phyloP scores from a whole-genome alignment of 64 coral and sea anemone species.

The Actinia equina region DNA sequence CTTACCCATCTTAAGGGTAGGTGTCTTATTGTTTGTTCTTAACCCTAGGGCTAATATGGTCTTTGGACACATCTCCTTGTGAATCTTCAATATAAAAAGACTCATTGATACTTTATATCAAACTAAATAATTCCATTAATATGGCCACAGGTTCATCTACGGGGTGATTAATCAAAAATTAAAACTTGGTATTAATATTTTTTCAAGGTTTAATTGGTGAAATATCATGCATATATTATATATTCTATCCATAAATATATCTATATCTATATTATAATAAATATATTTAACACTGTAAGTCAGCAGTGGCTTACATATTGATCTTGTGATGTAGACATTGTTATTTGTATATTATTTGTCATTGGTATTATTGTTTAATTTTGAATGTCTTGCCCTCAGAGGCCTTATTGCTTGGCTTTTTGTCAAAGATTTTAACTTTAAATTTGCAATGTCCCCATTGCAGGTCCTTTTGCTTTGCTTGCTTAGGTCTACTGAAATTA shows the following conservation, averaged over 20 bases:
- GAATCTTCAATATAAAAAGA: not conserved
- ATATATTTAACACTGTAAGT: not conserved
- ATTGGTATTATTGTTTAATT: too few species aligned
- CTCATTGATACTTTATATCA: not conserved
- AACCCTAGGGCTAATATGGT: too few species aligned
- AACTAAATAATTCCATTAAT: not conserved
- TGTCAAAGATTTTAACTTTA: too few species aligned
- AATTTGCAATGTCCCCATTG: too few species aligned
- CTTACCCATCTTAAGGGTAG: not conserved
- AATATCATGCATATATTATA: not conserved
- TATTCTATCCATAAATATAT: not conserved
- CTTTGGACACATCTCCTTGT: not conserved
- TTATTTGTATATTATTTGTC: too few species aligned
- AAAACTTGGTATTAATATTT: not conserved
- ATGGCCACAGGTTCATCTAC: slow-evolving; percentile 30
- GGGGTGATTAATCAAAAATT: not conserved
- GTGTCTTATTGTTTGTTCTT: too few species aligned
- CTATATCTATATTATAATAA: not conserved
- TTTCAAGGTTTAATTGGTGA: slow-evolving; percentile 3
- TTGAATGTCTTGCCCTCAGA: too few species aligned
- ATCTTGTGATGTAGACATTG: not conserved
- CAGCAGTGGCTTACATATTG: not conserved
- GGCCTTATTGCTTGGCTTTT: too few species aligned
- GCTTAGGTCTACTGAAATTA: too few species aligned
- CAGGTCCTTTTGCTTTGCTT: too few species aligned